phyloP scores from a whole-genome alignment of 2,113 vertebrate species.

The Zapus hudsonius region DNA sequence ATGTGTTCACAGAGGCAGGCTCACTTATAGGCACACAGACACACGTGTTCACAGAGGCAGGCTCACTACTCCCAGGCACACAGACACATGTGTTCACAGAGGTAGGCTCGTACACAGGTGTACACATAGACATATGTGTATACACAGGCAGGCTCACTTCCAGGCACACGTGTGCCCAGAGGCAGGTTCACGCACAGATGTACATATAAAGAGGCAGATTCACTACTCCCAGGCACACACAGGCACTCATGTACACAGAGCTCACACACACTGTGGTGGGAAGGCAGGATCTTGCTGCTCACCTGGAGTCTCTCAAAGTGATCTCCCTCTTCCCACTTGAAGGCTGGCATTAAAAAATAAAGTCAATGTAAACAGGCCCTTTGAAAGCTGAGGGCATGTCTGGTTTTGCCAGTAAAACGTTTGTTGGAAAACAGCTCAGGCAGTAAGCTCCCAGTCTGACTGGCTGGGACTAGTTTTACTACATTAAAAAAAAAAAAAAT shows the following conservation, averaged over 20 bases:
- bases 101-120: neutral
- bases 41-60: neutral
- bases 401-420: constrained; percentile 55
- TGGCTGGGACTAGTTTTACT: constrained; percentile 50
- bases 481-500: neutral
- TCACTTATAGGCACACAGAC: neutral
- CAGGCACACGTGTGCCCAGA: neutral
- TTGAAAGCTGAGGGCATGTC: constrained; percentile 31
- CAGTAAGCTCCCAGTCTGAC: constrained; percentile 59
- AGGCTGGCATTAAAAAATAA: constrained; percentile 64
- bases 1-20: neutral
- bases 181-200: neutral
- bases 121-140: too few relatives aligned
- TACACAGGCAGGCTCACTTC: too few relatives aligned
- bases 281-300: neutral
- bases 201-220: neutral
- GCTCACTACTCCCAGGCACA: too few relatives aligned
- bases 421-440: constrained; percentile 6
- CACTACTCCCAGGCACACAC: too few relatives aligned
- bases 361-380: constrained; percentile 34
- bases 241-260: neutral
- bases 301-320: constrained; percentile 52
- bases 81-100: too few relatives aligned
- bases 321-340: constrained; percentile 59
- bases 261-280: neutral